Percentiles rank a stretch among this genome's conserved stretches.
Evolutionary conservation across 1,140 invertebrate species (phyloP).

Genomic region (Formica exsecta): DNA sequence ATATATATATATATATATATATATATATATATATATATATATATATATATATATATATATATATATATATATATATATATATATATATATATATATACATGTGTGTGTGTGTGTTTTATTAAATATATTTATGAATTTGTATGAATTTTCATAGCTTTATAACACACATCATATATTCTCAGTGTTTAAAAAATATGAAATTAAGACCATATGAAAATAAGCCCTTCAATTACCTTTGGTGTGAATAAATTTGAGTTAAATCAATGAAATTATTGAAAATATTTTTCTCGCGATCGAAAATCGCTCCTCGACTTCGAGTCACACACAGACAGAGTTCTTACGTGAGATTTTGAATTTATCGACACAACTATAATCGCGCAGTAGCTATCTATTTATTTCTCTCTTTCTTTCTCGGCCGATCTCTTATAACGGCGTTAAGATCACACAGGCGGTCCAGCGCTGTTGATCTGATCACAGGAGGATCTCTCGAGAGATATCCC

Average conservation of each 20-base stretch:
- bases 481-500: not conserved
- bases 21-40: too few species aligned
- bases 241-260: not conserved
- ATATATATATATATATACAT: too few species aligned
- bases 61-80: too few species aligned
- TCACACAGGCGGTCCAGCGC: not conserved
- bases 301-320: not conserved
- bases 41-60: too few species aligned
- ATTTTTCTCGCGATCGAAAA: not conserved
- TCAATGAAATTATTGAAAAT: not conserved
- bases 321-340: not conserved
- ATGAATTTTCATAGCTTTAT: not conserved
- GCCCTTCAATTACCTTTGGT: not conserved
- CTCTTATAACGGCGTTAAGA: not conserved
- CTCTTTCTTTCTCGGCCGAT: not conserved
- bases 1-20: too few species aligned
- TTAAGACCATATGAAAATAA: not conserved
- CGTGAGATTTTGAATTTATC: not conserved
- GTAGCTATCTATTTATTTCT: not conserved
- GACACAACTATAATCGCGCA: not conserved
- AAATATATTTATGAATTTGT: too few species aligned
- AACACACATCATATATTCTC: not conserved
- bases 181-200: not conserved
- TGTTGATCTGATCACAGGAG: constrained; percentile 9
- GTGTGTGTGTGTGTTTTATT: too few species aligned